Evolutionary conservation across 2,888 invertebrate genomes (phyloP).

Genomic region (Eupeodes latifasciatus): DNA sequence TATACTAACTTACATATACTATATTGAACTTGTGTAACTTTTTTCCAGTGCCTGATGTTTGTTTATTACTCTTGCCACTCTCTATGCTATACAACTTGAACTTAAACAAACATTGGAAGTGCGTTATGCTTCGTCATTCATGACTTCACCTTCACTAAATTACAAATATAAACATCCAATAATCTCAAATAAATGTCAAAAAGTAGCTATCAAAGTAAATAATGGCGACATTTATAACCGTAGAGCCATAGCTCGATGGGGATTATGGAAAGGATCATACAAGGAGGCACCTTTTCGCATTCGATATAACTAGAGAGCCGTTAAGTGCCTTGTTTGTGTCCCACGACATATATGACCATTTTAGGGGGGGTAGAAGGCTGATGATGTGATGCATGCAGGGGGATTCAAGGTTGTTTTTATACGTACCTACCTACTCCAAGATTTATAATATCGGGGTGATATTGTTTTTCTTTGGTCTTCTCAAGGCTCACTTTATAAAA

Average conservation of each 20-base stretch:
- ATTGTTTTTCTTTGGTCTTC: not conserved
- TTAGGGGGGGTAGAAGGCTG: not conserved
- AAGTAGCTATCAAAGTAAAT: conserved; percentile 73
- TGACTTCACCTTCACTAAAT: conserved; percentile 76
- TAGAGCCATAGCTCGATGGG: conserved; percentile 15
- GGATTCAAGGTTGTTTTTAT: conserved; percentile 39
- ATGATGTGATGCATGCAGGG: no score
- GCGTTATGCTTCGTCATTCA: conserved; percentile 60
- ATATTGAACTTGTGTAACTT: not conserved
- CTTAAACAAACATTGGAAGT: conserved; percentile 47
- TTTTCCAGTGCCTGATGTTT: conserved; percentile 4
- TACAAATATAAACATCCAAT: conserved; percentile 76
- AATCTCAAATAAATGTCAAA: conserved; percentile 76
- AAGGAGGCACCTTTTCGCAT: conserved; percentile 49
- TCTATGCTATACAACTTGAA: not conserved
- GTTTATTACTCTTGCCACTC: conserved; percentile 34
- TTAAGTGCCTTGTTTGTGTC: conserved; percentile 73
- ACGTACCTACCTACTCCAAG: not conserved
- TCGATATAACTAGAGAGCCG: conserved; percentile 21
- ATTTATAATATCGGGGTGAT: conserved; percentile 22
- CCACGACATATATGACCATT: conserved; percentile 10
- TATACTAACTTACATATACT: not conserved
- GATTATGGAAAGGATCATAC: conserved; percentile 23
- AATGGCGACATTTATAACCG: conserved; percentile 73
- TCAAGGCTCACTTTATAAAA: conserved; percentile 2